Base-by-base conservation (phyloP, 2,797 vertebrate species). In the Sciaenops ocellatus region DNA sequence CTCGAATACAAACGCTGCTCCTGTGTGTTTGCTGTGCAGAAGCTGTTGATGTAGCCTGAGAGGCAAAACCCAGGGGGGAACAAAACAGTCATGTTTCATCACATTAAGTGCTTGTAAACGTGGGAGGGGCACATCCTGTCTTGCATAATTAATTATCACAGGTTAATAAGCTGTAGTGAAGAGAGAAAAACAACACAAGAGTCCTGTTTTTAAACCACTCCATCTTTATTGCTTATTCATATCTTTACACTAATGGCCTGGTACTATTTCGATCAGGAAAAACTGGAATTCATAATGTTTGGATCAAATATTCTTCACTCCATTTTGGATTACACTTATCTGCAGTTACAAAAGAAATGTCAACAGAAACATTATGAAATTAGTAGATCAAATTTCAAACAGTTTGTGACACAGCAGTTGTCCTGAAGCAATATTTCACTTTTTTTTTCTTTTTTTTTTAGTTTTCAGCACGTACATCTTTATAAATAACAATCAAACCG, bases 161-260 rank as follows among this genome's bases (percentile, higher is more conserved):
- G 17, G 15, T 44, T 15, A 44, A 44, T 13, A 44, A 44, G 11
- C 42, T 44, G 42, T 15, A 44, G 3, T 5, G 4, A 44, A 44
- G 13, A 11, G 0, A 44, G 42, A 44, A 44, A 44, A 44, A 44
- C 22, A 66, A 70, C 13, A 66, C 34, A 26, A 0, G 0, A 41
- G 13, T 26, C 5, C 1, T 4, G 12, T 62, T 74, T 65, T 63
- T 59, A 38, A 48, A 81, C 79, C 83, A 85, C 87, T 90, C 86
- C 85, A 85, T 83, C 76, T 92, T 91, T 92, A 92, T 92, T 91
- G 91, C 89, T 92, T 86, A 82, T 80, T 86, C 42, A 84, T 84
- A 75, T 76, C 78, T 86, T 87, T 87, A 89, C 87, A 92, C 75
- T 51, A 76, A 89, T 70, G 60, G 73, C 64, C 81, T 84, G 78